Evolutionary conservation across 2,113 vertebrate genomes (phyloP).

Genomic region (Asarcornis scutulata): DNA sequence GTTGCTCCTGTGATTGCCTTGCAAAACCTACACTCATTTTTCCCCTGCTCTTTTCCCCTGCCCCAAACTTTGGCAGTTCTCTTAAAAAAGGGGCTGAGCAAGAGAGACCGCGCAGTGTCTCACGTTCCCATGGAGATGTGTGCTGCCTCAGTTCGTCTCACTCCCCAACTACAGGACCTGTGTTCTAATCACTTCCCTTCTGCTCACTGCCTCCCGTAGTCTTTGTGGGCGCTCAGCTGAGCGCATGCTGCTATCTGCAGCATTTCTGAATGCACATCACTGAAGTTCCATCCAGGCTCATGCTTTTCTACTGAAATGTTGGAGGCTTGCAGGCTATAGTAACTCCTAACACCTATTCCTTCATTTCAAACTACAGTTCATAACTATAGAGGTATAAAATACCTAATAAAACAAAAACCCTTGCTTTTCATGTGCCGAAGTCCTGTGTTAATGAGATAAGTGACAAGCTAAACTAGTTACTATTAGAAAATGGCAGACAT

Average conservation of each 20-base stretch:
- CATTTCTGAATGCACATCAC: accelerated
- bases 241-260: accelerated
- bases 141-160: not conserved
- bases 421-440: not conserved
- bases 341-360: not conserved
- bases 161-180: not conserved
- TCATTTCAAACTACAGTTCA: not conserved
- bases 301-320: not conserved
- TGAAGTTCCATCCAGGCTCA: not conserved
- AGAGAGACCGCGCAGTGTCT: not conserved
- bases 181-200: not conserved
- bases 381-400: not conserved
- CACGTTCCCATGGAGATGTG: not conserved
- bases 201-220: not conserved
- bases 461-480: not conserved
- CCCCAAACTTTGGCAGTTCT: not conserved
- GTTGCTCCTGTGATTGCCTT: not conserved
- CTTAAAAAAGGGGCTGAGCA: not conserved
- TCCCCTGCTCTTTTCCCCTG: not conserved
- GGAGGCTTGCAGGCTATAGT: not conserved
- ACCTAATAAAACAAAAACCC: not conserved
- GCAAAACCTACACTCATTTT: not conserved
- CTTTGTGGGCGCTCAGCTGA: not conserved
- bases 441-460: not conserved
- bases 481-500: not conserved